These are phyloP conservation scores for Champsocephalus gunnari DNA, from an alignment of 2,797 vertebrate genomes.

Conservation along the genomic window DNA sequence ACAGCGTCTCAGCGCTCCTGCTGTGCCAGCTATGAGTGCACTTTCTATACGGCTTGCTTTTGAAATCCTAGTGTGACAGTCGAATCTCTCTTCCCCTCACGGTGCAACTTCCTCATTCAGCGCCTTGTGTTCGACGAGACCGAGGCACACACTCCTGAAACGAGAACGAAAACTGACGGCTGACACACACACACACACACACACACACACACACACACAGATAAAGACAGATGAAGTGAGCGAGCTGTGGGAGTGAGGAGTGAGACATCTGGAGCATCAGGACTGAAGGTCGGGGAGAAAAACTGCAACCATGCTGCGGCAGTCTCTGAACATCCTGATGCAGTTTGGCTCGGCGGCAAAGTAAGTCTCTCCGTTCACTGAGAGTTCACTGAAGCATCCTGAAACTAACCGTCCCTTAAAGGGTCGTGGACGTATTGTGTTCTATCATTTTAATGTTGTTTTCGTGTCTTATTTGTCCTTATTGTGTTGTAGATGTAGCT, in stretches of 20 bases:
- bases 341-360: slow-evolving; percentile 76
- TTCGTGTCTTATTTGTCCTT: too few relatives aligned
- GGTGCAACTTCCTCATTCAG: slow-evolving; percentile 79
- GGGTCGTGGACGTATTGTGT: too few relatives aligned
- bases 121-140: slow-evolving; percentile 35
- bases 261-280: slow-evolving; percentile 30
- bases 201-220: slow-evolving; percentile 1
- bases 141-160: slow-evolving; percentile 59
- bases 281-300: slow-evolving; percentile 47
- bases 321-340: slow-evolving; percentile 83
- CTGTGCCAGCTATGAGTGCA: not conserved
- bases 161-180: slow-evolving; percentile 64
- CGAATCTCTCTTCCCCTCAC: slow-evolving; percentile 43
- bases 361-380: slow-evolving; percentile 45
- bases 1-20: too few relatives aligned
- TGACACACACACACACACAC: not conserved
- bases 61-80: slow-evolving; percentile 27
- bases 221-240: slow-evolving; percentile 38
- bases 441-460: too few relatives aligned
- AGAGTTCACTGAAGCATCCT: too few relatives aligned
- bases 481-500: too few relatives aligned
- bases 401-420: too few relatives aligned
- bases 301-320: slow-evolving; percentile 78
- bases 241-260: not conserved
- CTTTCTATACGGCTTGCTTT: too few relatives aligned